These are phyloP conservation scores for Thamnophis elegans DNA, from an alignment of 2,797 vertebrate genomes.

Conservation along the genomic window DNA sequence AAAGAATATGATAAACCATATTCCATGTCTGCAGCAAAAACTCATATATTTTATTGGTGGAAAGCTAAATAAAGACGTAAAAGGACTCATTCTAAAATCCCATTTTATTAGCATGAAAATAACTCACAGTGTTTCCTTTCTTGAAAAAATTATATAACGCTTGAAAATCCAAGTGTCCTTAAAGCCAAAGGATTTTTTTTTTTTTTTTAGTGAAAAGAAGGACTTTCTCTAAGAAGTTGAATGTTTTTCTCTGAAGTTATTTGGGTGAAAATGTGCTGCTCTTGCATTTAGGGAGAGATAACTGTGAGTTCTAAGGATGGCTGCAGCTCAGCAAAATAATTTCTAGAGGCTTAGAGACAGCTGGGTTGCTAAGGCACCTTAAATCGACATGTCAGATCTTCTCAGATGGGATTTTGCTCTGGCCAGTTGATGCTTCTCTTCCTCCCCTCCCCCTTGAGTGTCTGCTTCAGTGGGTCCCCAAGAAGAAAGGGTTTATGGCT, in stretches of 20 bases:
- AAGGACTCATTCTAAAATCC: background rate
- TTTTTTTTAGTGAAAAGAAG: background rate
- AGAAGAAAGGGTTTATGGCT: background rate
- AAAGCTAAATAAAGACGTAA: background rate
- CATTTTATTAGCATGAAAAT: conserved; percentile 1
- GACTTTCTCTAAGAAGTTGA: background rate
- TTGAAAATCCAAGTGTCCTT: background rate
- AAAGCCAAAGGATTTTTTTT: background rate
- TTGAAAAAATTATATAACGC: background rate
- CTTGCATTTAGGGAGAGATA: background rate
- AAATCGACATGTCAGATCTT: background rate
- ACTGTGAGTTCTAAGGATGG: background rate
- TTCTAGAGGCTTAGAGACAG: background rate
- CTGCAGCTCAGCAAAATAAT: background rate
- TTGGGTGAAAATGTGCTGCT: background rate
- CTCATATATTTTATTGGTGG: background rate
- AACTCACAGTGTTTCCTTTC: background rate
- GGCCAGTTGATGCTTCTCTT: background rate
- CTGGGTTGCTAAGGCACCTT: background rate
- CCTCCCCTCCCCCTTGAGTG: background rate
- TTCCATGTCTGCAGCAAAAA: background rate
- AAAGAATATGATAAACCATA: background rate
- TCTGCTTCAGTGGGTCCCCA: background rate
- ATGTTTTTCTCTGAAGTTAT: background rate
- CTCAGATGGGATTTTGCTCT: background rate